Percentiles rank a stretch among this genome's conserved stretches.
Evolutionary conservation across 2,113 vertebrate genomes (phyloP).

Genomic region (Lophius piscatorius): DNA sequence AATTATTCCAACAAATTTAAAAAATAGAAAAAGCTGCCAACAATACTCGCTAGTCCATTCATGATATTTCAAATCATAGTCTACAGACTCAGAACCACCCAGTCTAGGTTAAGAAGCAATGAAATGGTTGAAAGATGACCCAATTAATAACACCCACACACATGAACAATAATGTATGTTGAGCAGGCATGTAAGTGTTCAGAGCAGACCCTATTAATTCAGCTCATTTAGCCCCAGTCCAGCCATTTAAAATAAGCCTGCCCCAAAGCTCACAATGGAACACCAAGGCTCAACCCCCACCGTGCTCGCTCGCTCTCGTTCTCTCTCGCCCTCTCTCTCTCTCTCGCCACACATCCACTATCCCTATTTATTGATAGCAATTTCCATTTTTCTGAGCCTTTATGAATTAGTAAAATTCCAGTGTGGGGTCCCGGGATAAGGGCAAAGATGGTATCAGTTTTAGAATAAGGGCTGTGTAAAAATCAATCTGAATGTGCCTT

Average conservation of each 20-base stretch:
- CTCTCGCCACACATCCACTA: background rate
- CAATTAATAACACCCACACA: conserved; percentile 64
- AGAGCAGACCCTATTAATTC: conserved; percentile 79
- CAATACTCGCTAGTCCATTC: background rate
- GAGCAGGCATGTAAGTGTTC: conserved; percentile 77
- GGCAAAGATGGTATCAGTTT: conserved; percentile 22
- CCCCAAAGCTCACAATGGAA: conserved; percentile 66
- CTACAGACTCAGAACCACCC: conserved; percentile 50
- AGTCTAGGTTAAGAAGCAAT: conserved; percentile 47
- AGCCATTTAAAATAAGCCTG: conserved; percentile 78
- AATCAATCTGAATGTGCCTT: conserved; percentile 35
- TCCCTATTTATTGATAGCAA: conserved; percentile 16
- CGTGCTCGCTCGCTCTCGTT: conserved; percentile 24
- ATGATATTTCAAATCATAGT: conserved; percentile 17
- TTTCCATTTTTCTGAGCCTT: conserved; percentile 10
- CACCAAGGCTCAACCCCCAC: conserved; percentile 49
- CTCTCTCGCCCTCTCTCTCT: background rate
- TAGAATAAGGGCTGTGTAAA: conserved; percentile 6
- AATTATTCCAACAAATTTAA: background rate
- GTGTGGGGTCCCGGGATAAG: conserved; percentile 19
- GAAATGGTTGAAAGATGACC: conserved; percentile 69
- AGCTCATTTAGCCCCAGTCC: conserved; percentile 78
- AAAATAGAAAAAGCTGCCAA: no score
- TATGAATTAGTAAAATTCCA: conserved; percentile 22
- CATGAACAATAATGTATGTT: conserved; percentile 61